A percentile compares a stretch with the other conserved stretches of the same genome.
phyloP scores from a whole-genome alignment of 2,888 invertebrate species.

The Hydropsyche betteni region DNA sequence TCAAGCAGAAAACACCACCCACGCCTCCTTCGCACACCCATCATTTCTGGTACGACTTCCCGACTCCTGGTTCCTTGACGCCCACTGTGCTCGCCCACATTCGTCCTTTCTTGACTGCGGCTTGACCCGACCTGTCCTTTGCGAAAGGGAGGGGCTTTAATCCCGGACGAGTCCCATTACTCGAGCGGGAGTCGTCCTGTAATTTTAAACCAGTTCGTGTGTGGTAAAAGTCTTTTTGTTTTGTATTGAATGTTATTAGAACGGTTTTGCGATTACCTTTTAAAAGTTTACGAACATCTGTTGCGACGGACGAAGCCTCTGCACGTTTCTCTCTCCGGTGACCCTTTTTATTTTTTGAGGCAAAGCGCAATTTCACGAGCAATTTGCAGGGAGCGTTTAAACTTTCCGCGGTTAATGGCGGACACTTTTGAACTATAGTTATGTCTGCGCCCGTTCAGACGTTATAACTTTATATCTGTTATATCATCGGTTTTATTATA shows the following conservation, averaged over 20 bases:
- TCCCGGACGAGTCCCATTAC: background rate
- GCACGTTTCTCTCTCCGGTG: too few species aligned
- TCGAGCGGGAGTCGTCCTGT: background rate
- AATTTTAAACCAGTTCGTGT: background rate
- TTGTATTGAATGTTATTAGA: background rate
- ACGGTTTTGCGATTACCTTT: background rate
- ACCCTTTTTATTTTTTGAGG: slow-evolving; percentile 2
- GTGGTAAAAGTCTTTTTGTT: background rate
- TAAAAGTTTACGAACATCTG: background rate
- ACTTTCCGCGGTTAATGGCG: slow-evolving; percentile 17
- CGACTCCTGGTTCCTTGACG: slow-evolving; percentile 10
- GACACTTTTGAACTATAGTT: slow-evolving; percentile 2
- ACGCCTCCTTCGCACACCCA: slow-evolving; percentile 4
- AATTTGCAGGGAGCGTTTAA: slow-evolving; percentile 10
- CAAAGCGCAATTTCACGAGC: slow-evolving; percentile 19
- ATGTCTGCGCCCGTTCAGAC: background rate
- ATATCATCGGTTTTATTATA: too few species aligned
- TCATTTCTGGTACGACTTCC: slow-evolving; percentile 16
- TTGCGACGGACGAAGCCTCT: background rate
- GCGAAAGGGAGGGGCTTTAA: background rate
- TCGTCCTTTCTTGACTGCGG: background rate
- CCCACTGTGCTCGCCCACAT: background rate
- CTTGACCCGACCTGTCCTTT: background rate
- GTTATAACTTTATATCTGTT: too few species aligned
- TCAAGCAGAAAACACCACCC: background rate